Percentiles rank a stretch among this genome's conserved stretches.
Conservation (phyloP, 2,888 invertebrate species). For the Pollenia labialis region DNA sequence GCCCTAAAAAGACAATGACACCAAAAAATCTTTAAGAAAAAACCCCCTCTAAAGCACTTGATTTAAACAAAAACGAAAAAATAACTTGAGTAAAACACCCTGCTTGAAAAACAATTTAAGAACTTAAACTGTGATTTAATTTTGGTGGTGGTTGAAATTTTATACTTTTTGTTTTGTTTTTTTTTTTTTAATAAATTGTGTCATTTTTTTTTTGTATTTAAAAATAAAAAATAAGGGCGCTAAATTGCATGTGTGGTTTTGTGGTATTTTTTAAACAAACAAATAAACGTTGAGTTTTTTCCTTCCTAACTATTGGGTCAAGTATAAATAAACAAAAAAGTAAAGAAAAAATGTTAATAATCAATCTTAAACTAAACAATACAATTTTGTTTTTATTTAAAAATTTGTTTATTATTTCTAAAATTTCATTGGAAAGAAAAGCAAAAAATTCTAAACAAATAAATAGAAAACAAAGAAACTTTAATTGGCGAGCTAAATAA, state of each 20-base stretch:
- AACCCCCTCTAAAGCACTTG: slow-evolving; percentile 20
- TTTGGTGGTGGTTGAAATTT: slow-evolving; percentile 51
- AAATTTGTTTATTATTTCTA: slow-evolving; percentile 49
- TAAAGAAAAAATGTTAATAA: slow-evolving; percentile 9
- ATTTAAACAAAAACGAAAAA: slow-evolving; percentile 35
- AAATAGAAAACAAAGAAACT: no score
- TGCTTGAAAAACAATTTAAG: slow-evolving; percentile 10
- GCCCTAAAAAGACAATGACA: slow-evolving; percentile 25
- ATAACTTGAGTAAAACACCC: slow-evolving; percentile 43
- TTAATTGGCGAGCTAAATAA: no score
- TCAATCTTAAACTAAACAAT: slow-evolving; percentile 32
- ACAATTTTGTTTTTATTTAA: neutral
- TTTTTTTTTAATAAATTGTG: slow-evolving; percentile 42
- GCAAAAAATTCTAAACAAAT: no score
- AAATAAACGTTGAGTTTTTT: slow-evolving; percentile 3
- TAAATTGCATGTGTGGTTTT: slow-evolving; percentile 58
- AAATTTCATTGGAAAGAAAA: slow-evolving; percentile 25
- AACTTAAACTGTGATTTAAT: slow-evolving; percentile 64
- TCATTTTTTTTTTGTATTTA: slow-evolving; percentile 11
- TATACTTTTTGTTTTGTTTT: slow-evolving; percentile 25
- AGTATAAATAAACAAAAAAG: slow-evolving; percentile 58
- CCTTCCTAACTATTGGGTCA: slow-evolving; percentile 41
- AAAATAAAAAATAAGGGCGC: slow-evolving; percentile 48
- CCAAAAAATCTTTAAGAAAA: slow-evolving; percentile 15
- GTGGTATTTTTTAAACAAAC: slow-evolving; percentile 30